Conservation (phyloP, 2,888 invertebrate species). For the Macrosoma leucophasiata region DNA sequence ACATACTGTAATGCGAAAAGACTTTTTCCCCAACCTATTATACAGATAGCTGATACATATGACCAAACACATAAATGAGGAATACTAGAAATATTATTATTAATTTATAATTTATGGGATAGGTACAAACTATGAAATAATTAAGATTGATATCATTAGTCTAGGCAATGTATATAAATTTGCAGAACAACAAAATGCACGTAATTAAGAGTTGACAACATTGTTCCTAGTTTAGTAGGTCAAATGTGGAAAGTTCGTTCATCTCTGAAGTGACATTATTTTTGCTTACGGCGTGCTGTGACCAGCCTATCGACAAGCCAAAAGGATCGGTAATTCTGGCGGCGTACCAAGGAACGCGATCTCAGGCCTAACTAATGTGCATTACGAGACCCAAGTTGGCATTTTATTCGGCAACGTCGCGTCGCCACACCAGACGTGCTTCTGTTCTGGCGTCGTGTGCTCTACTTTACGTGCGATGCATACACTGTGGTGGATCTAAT, state of each 20-base stretch:
- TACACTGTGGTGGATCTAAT: no score
- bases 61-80: no score
- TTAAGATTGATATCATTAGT: no score
- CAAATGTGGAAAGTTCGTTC: constrained; percentile 71
- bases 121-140: no score
- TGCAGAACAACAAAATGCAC: constrained; percentile 23
- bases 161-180: constrained; percentile 31
- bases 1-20: no score
- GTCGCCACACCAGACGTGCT: constrained; percentile 28
- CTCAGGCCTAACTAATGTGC: constrained; percentile 63
- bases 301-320: constrained; percentile 69
- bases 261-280: constrained; percentile 73
- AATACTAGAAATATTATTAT: no score
- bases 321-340: constrained; percentile 73
- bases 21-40: no score
- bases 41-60: no score
- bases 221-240: constrained; percentile 54
- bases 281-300: constrained; percentile 58
- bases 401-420: constrained; percentile 45
- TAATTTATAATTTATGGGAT: no score
- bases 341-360: constrained; percentile 71
- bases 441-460: constrained; percentile 14
- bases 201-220: constrained; percentile 6
- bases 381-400: constrained; percentile 69
- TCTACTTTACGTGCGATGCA: constrained; percentile 9